A percentile compares a stretch with the other conserved stretches of the same genome.
Evolutionary conservation across 2,888 invertebrate species (phyloP).

Genomic region (Erannis defoliaria): DNA sequence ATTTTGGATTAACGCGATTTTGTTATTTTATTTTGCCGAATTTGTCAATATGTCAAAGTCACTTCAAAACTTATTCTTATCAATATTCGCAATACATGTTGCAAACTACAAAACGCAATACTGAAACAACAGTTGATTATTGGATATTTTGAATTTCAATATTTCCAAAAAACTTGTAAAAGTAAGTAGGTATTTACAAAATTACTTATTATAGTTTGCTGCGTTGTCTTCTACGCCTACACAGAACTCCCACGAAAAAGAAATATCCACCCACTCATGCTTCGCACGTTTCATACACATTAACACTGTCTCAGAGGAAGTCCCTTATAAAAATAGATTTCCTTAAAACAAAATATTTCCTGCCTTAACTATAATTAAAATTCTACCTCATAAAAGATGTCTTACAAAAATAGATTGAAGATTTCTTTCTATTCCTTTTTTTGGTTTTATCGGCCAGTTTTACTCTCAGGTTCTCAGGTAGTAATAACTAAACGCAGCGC

Average conservation of each 20-base stretch:
- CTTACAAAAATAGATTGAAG: not conserved
- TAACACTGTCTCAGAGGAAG: constrained; percentile 7
- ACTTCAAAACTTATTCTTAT: not conserved
- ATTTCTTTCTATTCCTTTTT: not conserved
- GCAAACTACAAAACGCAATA: constrained; percentile 1
- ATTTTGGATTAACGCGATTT: not conserved
- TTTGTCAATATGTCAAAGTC: constrained; percentile 26
- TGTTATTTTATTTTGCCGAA: constrained; percentile 3
- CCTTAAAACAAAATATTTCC: constrained; percentile 13
- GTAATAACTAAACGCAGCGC: not conserved
- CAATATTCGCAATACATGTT: too few species aligned
- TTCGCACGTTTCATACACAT: not conserved
- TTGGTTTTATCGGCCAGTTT: too few species aligned
- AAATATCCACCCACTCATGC: not conserved
- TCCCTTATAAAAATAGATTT: constrained; percentile 22
- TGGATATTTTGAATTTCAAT: not conserved
- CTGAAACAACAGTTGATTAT: not conserved
- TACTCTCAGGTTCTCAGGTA: not conserved
- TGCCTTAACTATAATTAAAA: not conserved
- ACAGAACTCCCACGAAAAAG: constrained; percentile 19
- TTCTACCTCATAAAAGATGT: not conserved
- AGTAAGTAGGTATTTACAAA: not conserved
- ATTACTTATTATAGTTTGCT: not conserved
- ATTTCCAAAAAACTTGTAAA: not conserved
- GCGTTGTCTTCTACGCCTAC: constrained; percentile 18